phyloP scores from a whole-genome alignment of 2,113 vertebrate species.

The Plectropomus leopardus region DNA sequence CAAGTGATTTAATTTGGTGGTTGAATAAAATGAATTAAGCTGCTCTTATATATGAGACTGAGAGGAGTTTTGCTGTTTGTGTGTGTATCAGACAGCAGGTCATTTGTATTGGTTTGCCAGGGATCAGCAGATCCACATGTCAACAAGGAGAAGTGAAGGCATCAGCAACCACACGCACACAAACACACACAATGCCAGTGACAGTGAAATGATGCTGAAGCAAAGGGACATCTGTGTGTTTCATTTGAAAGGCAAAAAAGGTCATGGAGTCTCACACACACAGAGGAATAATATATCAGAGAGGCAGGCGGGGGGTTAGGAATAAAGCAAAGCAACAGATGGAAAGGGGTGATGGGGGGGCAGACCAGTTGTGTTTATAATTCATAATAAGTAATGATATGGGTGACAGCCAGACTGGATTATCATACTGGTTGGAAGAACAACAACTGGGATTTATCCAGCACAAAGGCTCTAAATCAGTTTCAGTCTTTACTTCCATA shows the following conservation, averaged over 20 bases:
- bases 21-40: constrained; percentile 2
- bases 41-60: not conserved
- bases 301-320: constrained; percentile 44
- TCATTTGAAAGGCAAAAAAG: constrained; percentile 69
- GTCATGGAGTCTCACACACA: constrained; percentile 32
- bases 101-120: constrained; percentile 67
- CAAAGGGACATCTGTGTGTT: constrained; percentile 68
- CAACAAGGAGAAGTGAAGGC: constrained; percentile 66
- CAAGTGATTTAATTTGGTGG: constrained; percentile 19
- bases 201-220: constrained; percentile 48
- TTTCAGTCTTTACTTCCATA: not conserved
- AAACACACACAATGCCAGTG: constrained; percentile 47
- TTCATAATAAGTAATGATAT: constrained; percentile 19
- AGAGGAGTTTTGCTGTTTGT: not conserved
- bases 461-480: not conserved
- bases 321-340: constrained; percentile 71
- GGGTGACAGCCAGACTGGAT: constrained; percentile 41
- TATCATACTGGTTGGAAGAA: constrained; percentile 15
- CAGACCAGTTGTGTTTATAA: constrained; percentile 34
- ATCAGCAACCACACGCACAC: constrained; percentile 54
- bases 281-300: constrained; percentile 43
- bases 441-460: not conserved
- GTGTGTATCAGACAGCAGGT: constrained; percentile 36
- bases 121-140: constrained; percentile 65
- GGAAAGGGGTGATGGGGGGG: constrained; percentile 44